These are phyloP conservation scores for Orchestia grillus DNA, from an alignment of 1,140 invertebrate species.

Conservation along the genomic window DNA sequence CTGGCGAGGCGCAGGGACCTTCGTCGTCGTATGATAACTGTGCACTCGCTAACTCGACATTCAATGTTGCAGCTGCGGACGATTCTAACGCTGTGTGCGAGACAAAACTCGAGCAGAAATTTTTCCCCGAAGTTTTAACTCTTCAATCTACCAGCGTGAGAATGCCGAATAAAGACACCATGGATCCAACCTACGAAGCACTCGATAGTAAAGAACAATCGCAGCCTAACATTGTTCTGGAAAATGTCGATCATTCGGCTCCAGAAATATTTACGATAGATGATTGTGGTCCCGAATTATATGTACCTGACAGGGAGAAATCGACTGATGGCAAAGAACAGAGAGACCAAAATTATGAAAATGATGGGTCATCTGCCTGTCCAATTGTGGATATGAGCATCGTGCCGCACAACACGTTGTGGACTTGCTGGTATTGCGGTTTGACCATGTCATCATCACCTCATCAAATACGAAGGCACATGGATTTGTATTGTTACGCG, in stretches of 20 bases:
- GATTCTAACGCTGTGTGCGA: background rate
- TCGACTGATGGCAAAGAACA: background rate
- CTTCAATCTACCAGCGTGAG: background rate
- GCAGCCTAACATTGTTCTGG: background rate
- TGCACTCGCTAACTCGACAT: background rate
- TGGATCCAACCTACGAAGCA: background rate
- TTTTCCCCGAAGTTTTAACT: background rate
- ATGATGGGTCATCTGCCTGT: background rate
- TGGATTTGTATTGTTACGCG: background rate
- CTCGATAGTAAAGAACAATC: background rate
- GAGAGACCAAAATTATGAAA: background rate
- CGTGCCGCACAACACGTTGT: background rate
- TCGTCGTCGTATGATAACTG: background rate
- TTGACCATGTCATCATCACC: background rate
- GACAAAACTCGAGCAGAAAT: background rate
- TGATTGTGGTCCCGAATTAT: background rate
- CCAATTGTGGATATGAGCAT: background rate
- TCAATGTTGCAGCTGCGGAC: background rate
- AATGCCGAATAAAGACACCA: background rate
- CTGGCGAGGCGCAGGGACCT: background rate
- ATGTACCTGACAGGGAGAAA: background rate
- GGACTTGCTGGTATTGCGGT: background rate
- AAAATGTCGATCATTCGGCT: background rate
- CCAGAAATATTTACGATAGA: conserved; percentile 12
- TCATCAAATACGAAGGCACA: background rate